These are phyloP conservation scores for Hippocampus mohnikei DNA, from an alignment of 2,113 vertebrate genomes.

Conservation along the genomic window DNA sequence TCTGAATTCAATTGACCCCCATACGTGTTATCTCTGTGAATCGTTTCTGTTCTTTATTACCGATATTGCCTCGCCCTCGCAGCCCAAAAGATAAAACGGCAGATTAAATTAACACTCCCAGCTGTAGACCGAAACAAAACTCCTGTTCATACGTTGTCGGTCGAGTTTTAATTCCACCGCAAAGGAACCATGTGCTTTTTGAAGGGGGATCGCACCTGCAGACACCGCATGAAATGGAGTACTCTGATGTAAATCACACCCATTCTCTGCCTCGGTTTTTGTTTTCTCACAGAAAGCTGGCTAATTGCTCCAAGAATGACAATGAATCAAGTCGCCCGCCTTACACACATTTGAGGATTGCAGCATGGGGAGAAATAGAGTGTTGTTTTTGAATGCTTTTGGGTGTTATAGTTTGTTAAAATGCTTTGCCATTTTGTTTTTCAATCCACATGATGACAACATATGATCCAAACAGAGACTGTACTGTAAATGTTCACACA, in stretches of 20 bases:
- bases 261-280: conserved; percentile 26
- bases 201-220: conserved; percentile 51
- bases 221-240: not conserved
- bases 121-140: conserved; percentile 36
- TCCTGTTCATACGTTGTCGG: conserved; percentile 12
- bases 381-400: conserved; percentile 22
- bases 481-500: conserved; percentile 67
- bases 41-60: conserved; percentile 53
- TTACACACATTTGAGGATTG: conserved; percentile 76
- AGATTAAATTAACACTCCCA: conserved; percentile 42
- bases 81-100: conserved; percentile 44
- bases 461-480: conserved; percentile 56
- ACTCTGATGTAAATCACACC: conserved; percentile 45
- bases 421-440: conserved; percentile 54
- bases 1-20: conserved; percentile 49
- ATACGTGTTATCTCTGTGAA: conserved; percentile 47
- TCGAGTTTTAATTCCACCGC: conserved; percentile 32
- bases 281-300: conserved; percentile 60
- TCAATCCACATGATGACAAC: conserved; percentile 31
- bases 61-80: conserved; percentile 36
- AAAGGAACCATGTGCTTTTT: conserved; percentile 55
- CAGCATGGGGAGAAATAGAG: conserved; percentile 28
- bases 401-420: conserved; percentile 6
- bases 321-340: conserved; percentile 72
- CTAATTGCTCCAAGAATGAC: conserved; percentile 60